Conservation (phyloP, 2,797 vertebrate species). For the Danio choprae region DNA sequence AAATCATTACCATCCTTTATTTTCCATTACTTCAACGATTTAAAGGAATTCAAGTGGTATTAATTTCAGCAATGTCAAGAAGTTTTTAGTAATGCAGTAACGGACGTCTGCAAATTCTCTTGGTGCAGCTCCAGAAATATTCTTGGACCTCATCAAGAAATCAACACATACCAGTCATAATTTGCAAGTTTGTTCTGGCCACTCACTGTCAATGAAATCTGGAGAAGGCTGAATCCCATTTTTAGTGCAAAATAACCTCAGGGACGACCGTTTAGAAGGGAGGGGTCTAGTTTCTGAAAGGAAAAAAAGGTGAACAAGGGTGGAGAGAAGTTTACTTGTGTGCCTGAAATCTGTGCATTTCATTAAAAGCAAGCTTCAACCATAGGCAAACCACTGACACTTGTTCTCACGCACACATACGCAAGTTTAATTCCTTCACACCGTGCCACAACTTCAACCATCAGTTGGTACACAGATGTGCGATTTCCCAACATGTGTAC, state of each 20-base stretch:
- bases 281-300: slow-evolving; percentile 30
- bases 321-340: neutral
- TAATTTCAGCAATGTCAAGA: slow-evolving; percentile 27
- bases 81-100: slow-evolving; percentile 50
- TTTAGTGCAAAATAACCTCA: slow-evolving; percentile 64
- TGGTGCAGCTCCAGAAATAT: slow-evolving; percentile 42
- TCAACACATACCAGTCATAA: slow-evolving; percentile 77
- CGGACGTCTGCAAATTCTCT: slow-evolving; percentile 60
- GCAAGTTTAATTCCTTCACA: neutral
- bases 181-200: slow-evolving; percentile 77
- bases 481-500: slow-evolving; percentile 42
- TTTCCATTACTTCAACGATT: slow-evolving; percentile 47
- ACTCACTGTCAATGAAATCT: slow-evolving; percentile 71
- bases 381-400: slow-evolving; percentile 13
- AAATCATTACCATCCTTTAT: neutral
- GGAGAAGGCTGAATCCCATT: slow-evolving; percentile 51
- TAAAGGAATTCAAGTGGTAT: slow-evolving; percentile 51
- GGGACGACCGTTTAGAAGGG: slow-evolving; percentile 50
- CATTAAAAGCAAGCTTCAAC: slow-evolving; percentile 26
- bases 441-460: neutral
- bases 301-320: slow-evolving; percentile 6
- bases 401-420: slow-evolving; percentile 28
- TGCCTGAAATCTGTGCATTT: slow-evolving; percentile 33
- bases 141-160: slow-evolving; percentile 57
- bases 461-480: slow-evolving; percentile 53